Percentiles rank a stretch among this genome's conserved stretches.
Evolutionary conservation across 2,797 vertebrate genomes (phyloP).

Genomic region (Protonibea diacanthus): DNA sequence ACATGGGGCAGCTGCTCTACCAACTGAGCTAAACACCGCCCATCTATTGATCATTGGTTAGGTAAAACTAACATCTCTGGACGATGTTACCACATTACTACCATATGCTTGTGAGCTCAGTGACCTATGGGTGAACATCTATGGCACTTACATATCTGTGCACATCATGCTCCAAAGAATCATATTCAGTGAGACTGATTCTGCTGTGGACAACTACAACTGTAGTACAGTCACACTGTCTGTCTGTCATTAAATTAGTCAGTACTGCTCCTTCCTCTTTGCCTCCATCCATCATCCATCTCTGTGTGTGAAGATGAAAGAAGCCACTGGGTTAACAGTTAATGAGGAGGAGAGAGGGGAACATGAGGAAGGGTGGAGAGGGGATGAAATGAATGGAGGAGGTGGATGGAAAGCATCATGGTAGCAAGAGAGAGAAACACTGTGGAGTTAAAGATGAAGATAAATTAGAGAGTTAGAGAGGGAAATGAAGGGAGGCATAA

Average conservation of each 20-base stretch:
- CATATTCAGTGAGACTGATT: neutral
- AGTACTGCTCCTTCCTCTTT: neutral
- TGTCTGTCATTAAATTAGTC: slow-evolving; percentile 14
- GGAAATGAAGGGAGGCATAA: slow-evolving; percentile 44
- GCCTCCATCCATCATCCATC: slow-evolving; percentile 28
- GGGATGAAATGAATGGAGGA: slow-evolving; percentile 20
- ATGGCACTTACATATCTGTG: neutral
- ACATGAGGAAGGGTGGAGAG: slow-evolving; percentile 8
- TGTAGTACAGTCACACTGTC: slow-evolving; percentile 9
- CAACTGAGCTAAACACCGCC: no score
- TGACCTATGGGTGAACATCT: neutral
- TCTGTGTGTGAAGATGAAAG: slow-evolving; percentile 23
- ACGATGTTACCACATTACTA: neutral
- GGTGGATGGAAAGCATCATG: slow-evolving; percentile 20
- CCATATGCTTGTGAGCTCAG: neutral
- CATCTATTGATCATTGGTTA: neutral
- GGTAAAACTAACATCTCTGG: neutral
- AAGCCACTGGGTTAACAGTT: slow-evolving; percentile 21
- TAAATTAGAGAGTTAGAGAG: slow-evolving; percentile 28
- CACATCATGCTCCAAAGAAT: neutral
- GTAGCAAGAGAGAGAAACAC: neutral
- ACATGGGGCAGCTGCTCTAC: no score
- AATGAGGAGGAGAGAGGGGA: slow-evolving; percentile 27
- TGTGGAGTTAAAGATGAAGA: slow-evolving; percentile 4
- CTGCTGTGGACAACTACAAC: slow-evolving; percentile 2